phyloP scores from a whole-genome alignment of 2,888 invertebrate genomes.

The Neoascia interrupta region DNA sequence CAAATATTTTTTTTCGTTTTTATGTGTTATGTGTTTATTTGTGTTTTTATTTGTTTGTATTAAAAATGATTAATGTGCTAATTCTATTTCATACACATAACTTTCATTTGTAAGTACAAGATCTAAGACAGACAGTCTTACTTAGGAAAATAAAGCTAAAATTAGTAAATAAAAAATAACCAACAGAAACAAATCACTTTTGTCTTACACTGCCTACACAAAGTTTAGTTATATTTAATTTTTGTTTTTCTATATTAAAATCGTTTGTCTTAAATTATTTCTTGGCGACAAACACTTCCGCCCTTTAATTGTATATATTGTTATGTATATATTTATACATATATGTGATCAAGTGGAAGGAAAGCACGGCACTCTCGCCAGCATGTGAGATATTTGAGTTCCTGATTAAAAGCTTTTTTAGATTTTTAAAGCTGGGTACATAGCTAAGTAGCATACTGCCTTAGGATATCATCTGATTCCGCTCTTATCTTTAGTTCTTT shows the following conservation, averaged over 20 bases:
- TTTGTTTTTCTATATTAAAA: conserved; percentile 4
- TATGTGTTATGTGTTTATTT: conserved; percentile 51
- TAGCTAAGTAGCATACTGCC: too few species aligned
- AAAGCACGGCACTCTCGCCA: conserved; percentile 53
- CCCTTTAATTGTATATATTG: conserved; percentile 41
- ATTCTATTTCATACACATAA: conserved; percentile 21
- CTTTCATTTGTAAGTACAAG: conserved; percentile 23
- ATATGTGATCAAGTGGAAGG: conserved; percentile 36
- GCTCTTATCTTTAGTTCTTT: too few species aligned
- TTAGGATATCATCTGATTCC: conserved; percentile 21
- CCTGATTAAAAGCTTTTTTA: neutral
- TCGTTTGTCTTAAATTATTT: conserved; percentile 25
- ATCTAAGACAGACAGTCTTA: too few species aligned
- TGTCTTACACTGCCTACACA: conserved; percentile 35
- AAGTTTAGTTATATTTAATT: conserved; percentile 29
- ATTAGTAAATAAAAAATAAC: neutral
- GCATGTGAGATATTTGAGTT: conserved; percentile 15
- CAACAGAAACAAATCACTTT: conserved; percentile 19
- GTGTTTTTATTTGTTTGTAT: conserved; percentile 45
- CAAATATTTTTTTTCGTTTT: too few species aligned
- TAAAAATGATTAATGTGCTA: conserved; percentile 19
- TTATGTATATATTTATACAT: conserved; percentile 31
- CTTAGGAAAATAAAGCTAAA: neutral
- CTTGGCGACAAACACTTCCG: conserved; percentile 24
- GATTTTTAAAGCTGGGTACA: too few species aligned